Evolutionary conservation across 2,888 invertebrate species (phyloP).

Genomic region (Ecliptopera silaceata): DNA sequence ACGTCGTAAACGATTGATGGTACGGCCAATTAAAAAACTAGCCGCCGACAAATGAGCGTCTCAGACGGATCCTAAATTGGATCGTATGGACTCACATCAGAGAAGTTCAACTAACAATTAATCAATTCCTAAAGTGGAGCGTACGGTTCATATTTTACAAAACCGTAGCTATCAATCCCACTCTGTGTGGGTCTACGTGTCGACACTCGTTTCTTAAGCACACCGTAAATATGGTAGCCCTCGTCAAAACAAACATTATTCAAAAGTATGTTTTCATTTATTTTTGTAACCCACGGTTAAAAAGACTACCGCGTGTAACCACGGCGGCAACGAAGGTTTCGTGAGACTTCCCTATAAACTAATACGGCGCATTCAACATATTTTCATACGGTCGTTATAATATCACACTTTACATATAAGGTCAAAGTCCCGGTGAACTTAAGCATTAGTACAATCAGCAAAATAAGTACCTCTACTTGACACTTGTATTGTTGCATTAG

Average conservation of each 20-base stretch:
- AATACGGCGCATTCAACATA: conserved; percentile 49
- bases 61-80: conserved; percentile 64
- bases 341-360: conserved; percentile 61
- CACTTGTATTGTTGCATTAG: conserved; percentile 46
- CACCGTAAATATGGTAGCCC: conserved; percentile 65
- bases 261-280: conserved; percentile 74
- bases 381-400: conserved; percentile 48
- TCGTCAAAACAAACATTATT: conserved; percentile 78
- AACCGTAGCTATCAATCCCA: conserved; percentile 68
- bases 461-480: conserved; percentile 28
- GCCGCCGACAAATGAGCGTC: conserved; percentile 60
- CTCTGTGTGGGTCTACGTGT: conserved; percentile 79
- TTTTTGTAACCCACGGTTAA: conserved; percentile 70
- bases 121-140: conserved; percentile 76
- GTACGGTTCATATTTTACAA: conserved; percentile 66
- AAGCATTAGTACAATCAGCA: conserved; percentile 50
- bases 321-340: conserved; percentile 53
- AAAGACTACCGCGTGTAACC: conserved; percentile 65
- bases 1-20: conserved; percentile 58
- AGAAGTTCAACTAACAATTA: conserved; percentile 68
- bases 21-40: conserved; percentile 63
- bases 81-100: conserved; percentile 54
- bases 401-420: conserved; percentile 36
- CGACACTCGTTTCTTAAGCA: conserved; percentile 58
- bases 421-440: conserved; percentile 39